Evolutionary conservation across 1,140 invertebrate genomes (phyloP), one percentile per base, ranked within the genome.

Genomic region (Steinernema khuongi): DNA sequence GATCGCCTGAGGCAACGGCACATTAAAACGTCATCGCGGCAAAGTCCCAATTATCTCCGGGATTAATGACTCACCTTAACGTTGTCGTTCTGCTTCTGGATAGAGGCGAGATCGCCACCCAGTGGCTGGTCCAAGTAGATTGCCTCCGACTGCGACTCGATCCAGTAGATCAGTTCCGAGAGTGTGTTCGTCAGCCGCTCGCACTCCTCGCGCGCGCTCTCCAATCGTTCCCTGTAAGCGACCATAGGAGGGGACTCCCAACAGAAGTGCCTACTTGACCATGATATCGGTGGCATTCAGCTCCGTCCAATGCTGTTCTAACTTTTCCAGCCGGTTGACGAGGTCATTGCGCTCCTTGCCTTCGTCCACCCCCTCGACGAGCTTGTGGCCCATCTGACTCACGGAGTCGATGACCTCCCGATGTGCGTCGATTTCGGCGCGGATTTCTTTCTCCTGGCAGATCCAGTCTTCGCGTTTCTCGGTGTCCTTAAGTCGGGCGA

Each of bases 201-300:
- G 72, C 82, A 85, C 70, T 83, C 81, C 69, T 83, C 83, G 44
- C 85, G 83, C 1, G 82, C 82, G 68, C 74, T 81, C 68, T 85
- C 81, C 41, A 83, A 67, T 19, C 82, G 72, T 68, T 83, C 74
- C 44, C 80, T 82, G 71, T 31, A 81, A 72, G 19, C 1, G 11
- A 71, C 67, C 1, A 31, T n/a, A 14, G 26, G 31, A 43, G 28
- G 19, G 14, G 1, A 30, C 2, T 76, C 11, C 31, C 70, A 1
- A 77, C 22, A 26, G 32, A 73, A 70, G 28, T 67, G 19, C 68
- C 36, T 33, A 79, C 77, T 71, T 77, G 29, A 81, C 71, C 33
- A 43, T 72, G 44, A 73, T 68, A 22, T 72, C 71, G 17, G 70
- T 43, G n/a, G 77, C 60, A 26, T 71, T 70, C 2, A 82, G 41